These are phyloP conservation scores for Lerema accius DNA, from an alignment of 1,140 invertebrate genomes.

Conservation along the genomic window DNA sequence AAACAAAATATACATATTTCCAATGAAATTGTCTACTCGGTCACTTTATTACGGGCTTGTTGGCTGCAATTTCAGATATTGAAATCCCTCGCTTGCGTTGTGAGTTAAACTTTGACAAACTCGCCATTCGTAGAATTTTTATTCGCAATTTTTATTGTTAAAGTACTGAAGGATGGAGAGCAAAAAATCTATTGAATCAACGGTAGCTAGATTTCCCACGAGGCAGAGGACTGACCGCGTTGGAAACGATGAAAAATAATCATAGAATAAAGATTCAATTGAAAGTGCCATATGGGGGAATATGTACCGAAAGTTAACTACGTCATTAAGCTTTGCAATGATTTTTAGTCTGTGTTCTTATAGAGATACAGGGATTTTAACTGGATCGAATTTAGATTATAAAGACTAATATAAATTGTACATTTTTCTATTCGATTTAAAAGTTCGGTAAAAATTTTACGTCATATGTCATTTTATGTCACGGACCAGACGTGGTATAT, in stretches of 20 bases:
- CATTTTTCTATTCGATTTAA: too few species aligned
- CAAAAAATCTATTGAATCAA: conserved; percentile 64
- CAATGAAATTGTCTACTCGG: conserved; percentile 17
- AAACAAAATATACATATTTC: neutral
- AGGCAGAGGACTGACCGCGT: conserved; percentile 51
- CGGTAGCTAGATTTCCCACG: conserved; percentile 63
- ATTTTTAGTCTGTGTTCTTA: too few species aligned
- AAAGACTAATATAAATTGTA: too few species aligned
- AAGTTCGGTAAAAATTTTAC: too few species aligned
- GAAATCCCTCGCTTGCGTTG: conserved; percentile 27
- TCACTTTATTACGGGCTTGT: conserved; percentile 27
- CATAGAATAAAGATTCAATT: neutral
- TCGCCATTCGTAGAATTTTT: conserved; percentile 37
- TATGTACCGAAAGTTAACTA: too few species aligned
- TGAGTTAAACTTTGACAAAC: conserved; percentile 24
- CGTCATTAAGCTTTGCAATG: too few species aligned
- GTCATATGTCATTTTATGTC: too few species aligned
- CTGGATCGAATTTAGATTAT: too few species aligned
- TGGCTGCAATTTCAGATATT: conserved; percentile 31
- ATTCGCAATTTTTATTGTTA: conserved; percentile 51
- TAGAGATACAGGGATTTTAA: too few species aligned
- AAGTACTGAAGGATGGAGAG: conserved; percentile 45
- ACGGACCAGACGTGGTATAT: too few species aligned
- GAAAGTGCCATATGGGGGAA: neutral
- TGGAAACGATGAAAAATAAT: conserved; percentile 39